Conservation (phyloP, 2,113 vertebrate species). For the Eidolon helvum region DNA sequence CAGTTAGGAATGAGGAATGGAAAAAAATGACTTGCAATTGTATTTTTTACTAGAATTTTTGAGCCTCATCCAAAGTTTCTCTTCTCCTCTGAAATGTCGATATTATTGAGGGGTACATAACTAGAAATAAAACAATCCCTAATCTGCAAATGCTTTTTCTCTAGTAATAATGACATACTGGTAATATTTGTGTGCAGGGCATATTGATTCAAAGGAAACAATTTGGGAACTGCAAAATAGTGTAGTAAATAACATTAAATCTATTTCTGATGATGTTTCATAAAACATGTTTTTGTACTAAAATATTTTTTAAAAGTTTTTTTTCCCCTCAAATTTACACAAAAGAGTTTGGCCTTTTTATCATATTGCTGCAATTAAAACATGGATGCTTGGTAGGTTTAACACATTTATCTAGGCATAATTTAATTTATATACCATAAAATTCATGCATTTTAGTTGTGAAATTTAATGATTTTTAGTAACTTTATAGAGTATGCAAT, state of each 20-base stretch:
- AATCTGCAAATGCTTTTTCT: neutral
- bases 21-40: neutral
- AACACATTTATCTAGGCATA: neutral
- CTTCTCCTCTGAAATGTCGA: neutral
- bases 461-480: neutral
- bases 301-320: neutral
- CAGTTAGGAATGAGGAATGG: neutral
- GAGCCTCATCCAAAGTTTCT: neutral
- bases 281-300: neutral
- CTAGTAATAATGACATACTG: neutral
- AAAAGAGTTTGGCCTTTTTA: neutral
- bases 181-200: neutral
- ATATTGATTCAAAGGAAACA: neutral
- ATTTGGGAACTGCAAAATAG: neutral
- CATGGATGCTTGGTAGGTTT: neutral
- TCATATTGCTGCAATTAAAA: neutral
- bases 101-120: neutral
- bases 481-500: neutral
- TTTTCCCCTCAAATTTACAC: neutral
- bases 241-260: neutral
- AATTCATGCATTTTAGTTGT: neutral
- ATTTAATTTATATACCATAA: neutral
- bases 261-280: neutral
- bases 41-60: neutral
- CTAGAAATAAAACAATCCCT: neutral